Evolutionary conservation across 1,140 invertebrate genomes (phyloP), one percentile per base, ranked within the genome.

Genomic region (Ostrea denselamellosa): DNA sequence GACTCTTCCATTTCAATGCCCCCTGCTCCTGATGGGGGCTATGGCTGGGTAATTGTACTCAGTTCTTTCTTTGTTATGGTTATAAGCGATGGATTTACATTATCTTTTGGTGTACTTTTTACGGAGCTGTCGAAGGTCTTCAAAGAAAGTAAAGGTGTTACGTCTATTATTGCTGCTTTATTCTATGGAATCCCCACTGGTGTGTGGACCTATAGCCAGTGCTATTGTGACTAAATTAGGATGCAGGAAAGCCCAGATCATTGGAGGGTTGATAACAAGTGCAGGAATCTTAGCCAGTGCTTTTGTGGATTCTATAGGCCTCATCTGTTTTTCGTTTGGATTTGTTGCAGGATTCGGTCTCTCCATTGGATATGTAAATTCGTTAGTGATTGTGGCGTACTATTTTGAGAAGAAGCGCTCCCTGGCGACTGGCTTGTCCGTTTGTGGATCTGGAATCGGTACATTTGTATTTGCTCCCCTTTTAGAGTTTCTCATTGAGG

Each of bases 331-430:
- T 77, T 98, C 97, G 0, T 98, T 98, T 92, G 97, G 98, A 3
- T 96, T 98, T 3, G 95, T 98, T 88, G 96, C 98, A 2, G 98
- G 98, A 0, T 97, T 98, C 90, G 98, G 98, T 10, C 95, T 98
- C 88, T 97, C 97, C 82, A 95, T 98, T 34, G 98, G 97, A 92
- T 98, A 97, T 93, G 97, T 98, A 1, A 97, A 98, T 2, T 92
- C 93, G 1, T 89, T 94, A 2, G 92, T 95, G n/a, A 92, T 93
- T 8, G 97, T 98, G 2, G 97, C 98, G 10, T 98, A 98, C 95
- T 99, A 98, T 95, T 99, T 99, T 95, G 97, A 98, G 94, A 97
- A 97, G 95, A 97, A 97, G 96, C 95, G 98, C 87, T 97, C 98
- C 0, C 94, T 99, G 68, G 98, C 98, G 0, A 98, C 98, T 0